A percentile compares a stretch with the other conserved stretches of the same genome.
Evolutionary conservation across 2,113 vertebrate species (phyloP).

Genomic region (Miniopterus natalensis): DNA sequence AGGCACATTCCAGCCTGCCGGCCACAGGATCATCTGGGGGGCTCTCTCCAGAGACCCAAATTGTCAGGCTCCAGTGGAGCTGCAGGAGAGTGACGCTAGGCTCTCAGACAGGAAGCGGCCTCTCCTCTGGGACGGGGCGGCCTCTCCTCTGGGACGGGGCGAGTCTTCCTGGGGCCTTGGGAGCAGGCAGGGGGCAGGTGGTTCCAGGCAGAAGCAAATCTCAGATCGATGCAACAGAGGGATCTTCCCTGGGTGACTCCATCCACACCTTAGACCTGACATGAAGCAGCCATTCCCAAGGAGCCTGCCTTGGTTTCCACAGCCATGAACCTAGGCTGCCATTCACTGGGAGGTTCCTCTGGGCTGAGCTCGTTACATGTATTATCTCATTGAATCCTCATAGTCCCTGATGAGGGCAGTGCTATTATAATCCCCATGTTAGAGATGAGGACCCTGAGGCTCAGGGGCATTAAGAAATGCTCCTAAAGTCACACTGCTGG

Average conservation of each 20-base stretch:
- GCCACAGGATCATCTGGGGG: background rate
- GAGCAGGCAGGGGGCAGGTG: too few relatives aligned
- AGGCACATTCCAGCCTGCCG: slow-evolving; percentile 29
- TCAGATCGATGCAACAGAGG: too few relatives aligned
- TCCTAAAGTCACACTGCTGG: too few relatives aligned
- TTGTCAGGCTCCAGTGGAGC: background rate
- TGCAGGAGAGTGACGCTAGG: background rate
- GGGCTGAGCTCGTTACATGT: background rate
- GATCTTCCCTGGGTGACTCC: background rate
- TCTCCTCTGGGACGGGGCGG: background rate
- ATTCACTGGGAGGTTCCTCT: background rate
- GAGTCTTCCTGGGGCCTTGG: background rate
- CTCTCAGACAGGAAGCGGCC: background rate
- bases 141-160: background rate
- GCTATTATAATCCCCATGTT: background rate
- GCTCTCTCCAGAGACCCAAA: background rate
- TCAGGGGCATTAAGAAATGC: fast-evolving
- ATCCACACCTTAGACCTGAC: background rate
- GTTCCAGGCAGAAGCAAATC: background rate
- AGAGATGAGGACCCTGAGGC: background rate
- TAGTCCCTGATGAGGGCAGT: fast-evolving
- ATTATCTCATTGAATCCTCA: background rate
- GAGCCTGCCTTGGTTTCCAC: background rate
- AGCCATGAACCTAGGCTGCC: background rate
- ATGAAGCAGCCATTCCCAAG: background rate